Base-by-base conservation (phyloP, 1,140 invertebrate species). In the Drosophila eugracilis region DNA sequence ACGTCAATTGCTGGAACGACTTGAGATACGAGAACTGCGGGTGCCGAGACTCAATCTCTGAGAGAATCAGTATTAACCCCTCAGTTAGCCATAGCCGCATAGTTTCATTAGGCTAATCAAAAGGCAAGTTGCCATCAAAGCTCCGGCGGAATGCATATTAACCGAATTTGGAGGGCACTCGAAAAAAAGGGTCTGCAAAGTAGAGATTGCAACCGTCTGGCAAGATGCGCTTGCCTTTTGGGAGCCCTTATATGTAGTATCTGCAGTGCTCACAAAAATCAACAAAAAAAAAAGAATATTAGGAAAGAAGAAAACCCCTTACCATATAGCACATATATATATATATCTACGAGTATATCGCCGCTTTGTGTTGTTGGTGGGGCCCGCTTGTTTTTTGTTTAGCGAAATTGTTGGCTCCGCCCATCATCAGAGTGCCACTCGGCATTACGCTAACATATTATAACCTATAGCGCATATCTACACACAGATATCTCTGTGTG, bases 361-460 rank as follows among this genome's bases (percentile, higher is more conserved):
- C 15, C 5, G 63, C 75, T 77, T 78, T 77, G 74, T 79, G 70
- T 59, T 76, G 70, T 54, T 59, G 39, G 21, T 55, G 7, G 55
- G 37, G 44, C 28, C 30, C 44, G 55, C 55, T 39, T 49, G 52
- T 63, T 79, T 86, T 81, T 86, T 86, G 81, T 88, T 85, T 88
- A 86, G 81, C 63, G 47, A 86, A 86, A 63, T 86, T 78, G 81
- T 86, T 86, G 81, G 81, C 81, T 86, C 81, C 81, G 81, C 81
- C 81, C 81, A 86, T 86, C 81, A 86, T 85, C 81, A 86, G 81
- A 73, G 78, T 77, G 83, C 73, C 79, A 84, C 75, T 85, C 71
- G 79, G 80, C 83, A 86, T 86, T 86, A 86, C 81, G 83, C 83
- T 86, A 86, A 86, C 81, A 86, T 86, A 86, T 86, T 86, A 86